phyloP scores from a whole-genome alignment of 2,113 vertebrate species.

The Melanerpes aurifrons region DNA sequence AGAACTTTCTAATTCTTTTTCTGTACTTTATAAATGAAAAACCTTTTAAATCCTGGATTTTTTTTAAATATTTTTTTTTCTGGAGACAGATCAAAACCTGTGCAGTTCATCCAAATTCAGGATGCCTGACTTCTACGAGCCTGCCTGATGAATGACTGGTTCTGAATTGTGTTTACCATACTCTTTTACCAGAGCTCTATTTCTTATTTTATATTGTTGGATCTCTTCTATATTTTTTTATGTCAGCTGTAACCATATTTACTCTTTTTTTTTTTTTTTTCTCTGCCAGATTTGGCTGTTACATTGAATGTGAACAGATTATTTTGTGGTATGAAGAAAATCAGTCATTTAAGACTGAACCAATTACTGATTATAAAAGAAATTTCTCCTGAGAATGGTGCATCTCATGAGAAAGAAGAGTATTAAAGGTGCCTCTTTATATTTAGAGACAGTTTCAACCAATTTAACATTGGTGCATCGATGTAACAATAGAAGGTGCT shows the following conservation, averaged over 20 bases:
- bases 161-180: not conserved
- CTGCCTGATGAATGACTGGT: not conserved
- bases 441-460: not conserved
- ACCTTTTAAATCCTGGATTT: not conserved
- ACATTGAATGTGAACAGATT: not conserved
- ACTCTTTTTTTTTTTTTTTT: not conserved
- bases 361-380: not conserved
- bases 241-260: not conserved
- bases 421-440: not conserved
- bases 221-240: constrained; percentile 9
- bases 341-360: not conserved
- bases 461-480: not conserved
- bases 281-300: not conserved
- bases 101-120: not conserved
- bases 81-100: not conserved
- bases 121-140: not conserved
- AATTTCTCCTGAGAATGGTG: not conserved
- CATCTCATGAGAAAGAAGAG: not conserved
- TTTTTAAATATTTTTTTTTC: not conserved
- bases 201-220: constrained; percentile 10
- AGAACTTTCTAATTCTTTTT: not conserved
- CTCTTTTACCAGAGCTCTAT: not conserved
- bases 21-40: not conserved
- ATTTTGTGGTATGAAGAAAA: not conserved
- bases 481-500: not conserved